phyloP scores from a whole-genome alignment of 2,888 invertebrate genomes.

The Philereme transversata region DNA sequence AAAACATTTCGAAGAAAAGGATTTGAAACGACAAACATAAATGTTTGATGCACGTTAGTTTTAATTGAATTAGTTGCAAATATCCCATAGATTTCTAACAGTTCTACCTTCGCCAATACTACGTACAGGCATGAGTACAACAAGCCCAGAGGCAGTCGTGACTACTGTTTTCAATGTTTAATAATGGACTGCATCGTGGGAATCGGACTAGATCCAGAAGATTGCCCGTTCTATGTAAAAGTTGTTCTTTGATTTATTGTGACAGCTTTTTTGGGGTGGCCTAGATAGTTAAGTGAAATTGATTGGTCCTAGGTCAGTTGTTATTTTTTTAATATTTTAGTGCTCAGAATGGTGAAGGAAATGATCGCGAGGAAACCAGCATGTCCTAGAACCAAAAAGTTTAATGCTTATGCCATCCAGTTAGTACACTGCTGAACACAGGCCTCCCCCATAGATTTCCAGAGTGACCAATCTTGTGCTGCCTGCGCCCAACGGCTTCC shows the following conservation, averaged over 20 bases:
- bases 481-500: no score
- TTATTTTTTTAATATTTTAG: no score
- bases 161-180: conserved; percentile 50
- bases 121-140: conserved; percentile 31
- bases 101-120: conserved; percentile 18
- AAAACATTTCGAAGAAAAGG: no score
- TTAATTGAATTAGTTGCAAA: neutral
- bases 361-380: no score
- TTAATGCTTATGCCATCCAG: no score
- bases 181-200: conserved; percentile 44
- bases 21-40: no score
- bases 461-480: no score
- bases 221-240: conserved; percentile 29
- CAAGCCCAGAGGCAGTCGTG: conserved; percentile 45
- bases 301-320: neutral
- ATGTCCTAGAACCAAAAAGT: no score
- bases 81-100: neutral
- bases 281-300: conserved; percentile 4
- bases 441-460: no score
- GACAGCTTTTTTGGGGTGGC: conserved; percentile 7
- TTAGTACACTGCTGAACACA: no score
- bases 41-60: neutral
- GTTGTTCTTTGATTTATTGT: conserved; percentile 34
- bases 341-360: no score
- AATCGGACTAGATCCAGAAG: conserved; percentile 39